phyloP scores from a whole-genome alignment of 2,888 invertebrate species.

The Epinotia ramella region DNA sequence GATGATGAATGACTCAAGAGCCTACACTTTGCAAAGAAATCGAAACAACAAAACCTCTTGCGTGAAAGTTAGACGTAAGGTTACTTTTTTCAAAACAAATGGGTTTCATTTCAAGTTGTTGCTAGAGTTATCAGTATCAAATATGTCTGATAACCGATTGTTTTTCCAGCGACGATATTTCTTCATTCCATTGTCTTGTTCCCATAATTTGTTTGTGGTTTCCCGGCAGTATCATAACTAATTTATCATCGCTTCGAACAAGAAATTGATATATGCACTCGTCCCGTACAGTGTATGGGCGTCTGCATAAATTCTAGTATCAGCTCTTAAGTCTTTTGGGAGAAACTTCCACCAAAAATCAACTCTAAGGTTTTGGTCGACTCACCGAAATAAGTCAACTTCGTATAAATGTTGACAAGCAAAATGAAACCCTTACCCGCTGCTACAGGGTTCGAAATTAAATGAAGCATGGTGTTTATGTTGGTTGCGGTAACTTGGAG shows the following conservation, averaged over 20 bases:
- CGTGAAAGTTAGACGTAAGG: not conserved
- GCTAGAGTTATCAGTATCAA: not conserved
- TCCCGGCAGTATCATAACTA: slow-evolving; percentile 65
- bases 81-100: not conserved
- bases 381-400: not conserved
- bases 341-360: slow-evolving; percentile 45
- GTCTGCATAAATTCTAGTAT: slow-evolving; percentile 52
- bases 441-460: not conserved
- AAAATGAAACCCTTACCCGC: not conserved
- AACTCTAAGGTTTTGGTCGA: slow-evolving; percentile 48
- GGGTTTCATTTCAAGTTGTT: not conserved
- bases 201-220: slow-evolving; percentile 43
- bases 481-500: not conserved
- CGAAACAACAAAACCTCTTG: too few species aligned
- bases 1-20: too few species aligned
- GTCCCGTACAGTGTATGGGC: slow-evolving; percentile 54
- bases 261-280: slow-evolving; percentile 74
- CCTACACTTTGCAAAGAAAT: too few species aligned
- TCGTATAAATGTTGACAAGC: not conserved
- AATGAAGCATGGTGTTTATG: not conserved
- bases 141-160: not conserved
- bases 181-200: slow-evolving; percentile 28
- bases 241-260: slow-evolving; percentile 72
- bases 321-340: slow-evolving; percentile 37
- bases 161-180: slow-evolving; percentile 7